Evolutionary conservation across 2,888 invertebrate genomes (phyloP), one percentile per base, ranked within the genome.

Genomic region (Leptopilina myrica): DNA sequence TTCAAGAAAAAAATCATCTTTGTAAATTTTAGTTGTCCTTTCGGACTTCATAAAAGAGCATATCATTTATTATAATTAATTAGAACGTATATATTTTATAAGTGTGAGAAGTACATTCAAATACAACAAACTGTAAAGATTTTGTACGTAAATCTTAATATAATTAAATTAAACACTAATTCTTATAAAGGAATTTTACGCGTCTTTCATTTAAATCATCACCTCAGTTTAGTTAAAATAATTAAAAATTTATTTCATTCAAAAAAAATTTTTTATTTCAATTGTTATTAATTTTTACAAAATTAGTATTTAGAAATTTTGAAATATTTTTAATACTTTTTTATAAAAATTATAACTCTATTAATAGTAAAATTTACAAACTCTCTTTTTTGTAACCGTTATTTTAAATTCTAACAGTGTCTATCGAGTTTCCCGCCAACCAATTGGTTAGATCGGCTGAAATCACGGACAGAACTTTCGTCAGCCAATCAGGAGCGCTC

Each of bases 121-220:
- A 33, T 40, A 59, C 53, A 73, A 81, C 78, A 76, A 77, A 49
- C 64, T 82, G 81, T 80, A 77, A 76, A 81, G 66, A 81, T 83
- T 81, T 80, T 81, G 76, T 83, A 83, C 81, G 80, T 80, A 80
- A 81, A 77, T 83, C 79, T 66, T 79, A 81, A 81, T 83, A 83
- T 83, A 83, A 83, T 81, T 80, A 73, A 83, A 83, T 81, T 80
- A 73, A 20, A 62, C 62, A 78, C 78, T 78, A 75, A 78, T 80
- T 79, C 75, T 81, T 79, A 67, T 78, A 81, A 76, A 64, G 64
- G 62, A 46, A 64, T 43, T 64, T 64, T 33, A 43, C 33, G 40
- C 14, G 1, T 7, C n/a, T 73, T 56, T 59, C 26, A 53, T 73
- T 59, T 53, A 33, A 33, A n/a, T 40, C 46, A 43, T n/a, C 3